Base-by-base conservation (phyloP, 2,888 invertebrate genomes). In the Pherbina coryleti region DNA sequence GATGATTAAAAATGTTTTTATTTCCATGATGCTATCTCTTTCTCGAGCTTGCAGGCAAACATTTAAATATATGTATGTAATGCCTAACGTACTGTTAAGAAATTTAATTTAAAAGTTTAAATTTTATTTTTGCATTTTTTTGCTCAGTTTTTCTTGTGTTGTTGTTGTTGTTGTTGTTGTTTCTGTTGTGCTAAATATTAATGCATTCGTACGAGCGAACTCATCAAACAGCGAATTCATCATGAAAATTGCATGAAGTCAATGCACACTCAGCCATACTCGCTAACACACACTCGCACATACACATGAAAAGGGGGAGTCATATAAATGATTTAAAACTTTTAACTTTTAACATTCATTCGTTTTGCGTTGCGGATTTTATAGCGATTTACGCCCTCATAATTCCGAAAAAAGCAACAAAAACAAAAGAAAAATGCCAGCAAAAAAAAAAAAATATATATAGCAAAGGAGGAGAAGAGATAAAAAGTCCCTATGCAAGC, bases 251-350 rank as follows among this genome's bases (percentile, higher is more conserved):
- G 64, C 75, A 34, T 49, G 49, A 22, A 69, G 49, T 31, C 9
- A 11, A 72, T n/a, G 8, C 57, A 25, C 19, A 25, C 69, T 19
- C 64, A 51, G 14, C 17, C 55, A 55, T 22, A 75, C 51, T 51
- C 53, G 25, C 60, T 11, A 44, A 11, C 9, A 28, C 37, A 28
- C 25, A 53, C 66, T 31, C 31, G 31, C n/a, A 37, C 44, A 62
- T 25, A 19, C 49, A 31, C 25, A 60, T n/a, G 19, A 19, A 34
- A 53, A 55, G 55, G 22, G 62, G 62, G 7, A 62, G 67, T 75
- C 72, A 77, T 80, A 78, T 78, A 80, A 80, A 80, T 80, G 80
- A 80, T 80, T 80, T 80, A 80, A 80, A 78, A 80, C 80, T 80
- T 78, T 80, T 37, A 77, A 80, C 80, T 77, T 78, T 78, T 77